A percentile compares a stretch with the other conserved stretches of the same genome.
phyloP scores from a whole-genome alignment of 2,113 vertebrate genomes.

The Python bivittatus region DNA sequence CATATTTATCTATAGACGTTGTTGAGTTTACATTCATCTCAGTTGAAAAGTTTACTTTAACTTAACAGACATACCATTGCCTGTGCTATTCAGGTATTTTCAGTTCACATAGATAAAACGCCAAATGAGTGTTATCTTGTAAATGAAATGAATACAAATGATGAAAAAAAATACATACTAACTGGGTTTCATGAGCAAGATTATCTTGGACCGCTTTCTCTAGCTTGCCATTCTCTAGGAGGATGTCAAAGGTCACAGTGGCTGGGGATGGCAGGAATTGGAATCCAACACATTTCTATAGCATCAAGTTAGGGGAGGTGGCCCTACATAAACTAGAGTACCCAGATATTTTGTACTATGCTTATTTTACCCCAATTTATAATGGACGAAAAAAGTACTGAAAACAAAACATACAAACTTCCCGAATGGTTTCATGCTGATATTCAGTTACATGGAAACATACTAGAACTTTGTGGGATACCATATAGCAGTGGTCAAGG shows the following conservation, averaged over 20 bases:
- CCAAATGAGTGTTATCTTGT: slow-evolving; percentile 15
- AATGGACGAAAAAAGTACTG: slow-evolving; percentile 63
- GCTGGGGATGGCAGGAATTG: not conserved
- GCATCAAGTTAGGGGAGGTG: not conserved
- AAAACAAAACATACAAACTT: not conserved
- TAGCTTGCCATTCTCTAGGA: not conserved
- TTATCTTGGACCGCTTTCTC: not conserved
- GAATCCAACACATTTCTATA: not conserved
- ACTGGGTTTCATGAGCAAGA: slow-evolving; percentile 3
- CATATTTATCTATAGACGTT: slow-evolving; percentile 61
- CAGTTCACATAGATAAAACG: slow-evolving; percentile 4
- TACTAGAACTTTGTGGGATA: not conserved
- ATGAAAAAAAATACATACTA: slow-evolving; percentile 16
- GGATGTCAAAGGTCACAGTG: not conserved
- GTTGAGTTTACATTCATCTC: slow-evolving; percentile 16
- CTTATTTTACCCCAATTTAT: slow-evolving; percentile 23
- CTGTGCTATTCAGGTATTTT: not conserved
- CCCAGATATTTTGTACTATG: not conserved
- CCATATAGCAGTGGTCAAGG: not conserved
- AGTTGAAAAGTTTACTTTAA: slow-evolving; percentile 30
- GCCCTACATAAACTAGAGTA: not conserved
- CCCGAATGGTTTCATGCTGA: not conserved
- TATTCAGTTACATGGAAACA: not conserved
- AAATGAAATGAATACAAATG: not conserved
- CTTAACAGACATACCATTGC: slow-evolving; percentile 19